Conservation (phyloP, 2,113 vertebrate species). For the Paraplagusia blochii region DNA sequence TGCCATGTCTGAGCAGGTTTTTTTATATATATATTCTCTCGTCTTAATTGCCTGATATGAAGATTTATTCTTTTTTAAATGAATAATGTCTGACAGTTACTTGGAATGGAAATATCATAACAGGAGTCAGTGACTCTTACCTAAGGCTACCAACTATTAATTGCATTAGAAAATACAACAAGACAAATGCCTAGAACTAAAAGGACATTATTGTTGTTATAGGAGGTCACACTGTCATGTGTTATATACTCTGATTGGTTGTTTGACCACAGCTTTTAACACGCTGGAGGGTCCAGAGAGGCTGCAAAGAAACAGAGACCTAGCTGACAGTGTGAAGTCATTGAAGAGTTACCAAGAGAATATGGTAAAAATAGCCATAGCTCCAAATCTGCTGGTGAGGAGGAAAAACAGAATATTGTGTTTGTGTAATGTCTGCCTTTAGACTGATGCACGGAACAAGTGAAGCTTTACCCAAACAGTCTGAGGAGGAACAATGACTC, state of each 20-base stretch:
- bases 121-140: too few species aligned
- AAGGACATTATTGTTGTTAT: conserved; percentile 6
- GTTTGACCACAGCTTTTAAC: conserved; percentile 17
- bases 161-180: background rate
- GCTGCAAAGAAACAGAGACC: conserved; percentile 38
- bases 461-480: conserved; percentile 32
- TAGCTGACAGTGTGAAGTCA: conserved; percentile 6
- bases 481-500: conserved; percentile 52
- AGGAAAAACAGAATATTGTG: background rate
- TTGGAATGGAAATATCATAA: too few species aligned
- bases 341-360: conserved; percentile 25
- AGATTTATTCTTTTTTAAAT: too few species aligned
- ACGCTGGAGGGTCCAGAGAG: conserved; percentile 33
- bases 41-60: too few species aligned
- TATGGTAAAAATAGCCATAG: conserved; percentile 28
- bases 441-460: conserved; percentile 19
- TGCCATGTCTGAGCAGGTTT: too few species aligned
- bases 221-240: conserved; percentile 10
- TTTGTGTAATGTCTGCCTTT: conserved; percentile 16
- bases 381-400: conserved; percentile 14
- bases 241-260: conserved; percentile 23
- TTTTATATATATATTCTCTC: too few species aligned
- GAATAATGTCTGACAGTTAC: too few species aligned
- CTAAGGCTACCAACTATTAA: background rate
- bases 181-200: background rate